phyloP scores from a whole-genome alignment of 1,140 invertebrate genomes.

The Drosophila lini region DNA sequence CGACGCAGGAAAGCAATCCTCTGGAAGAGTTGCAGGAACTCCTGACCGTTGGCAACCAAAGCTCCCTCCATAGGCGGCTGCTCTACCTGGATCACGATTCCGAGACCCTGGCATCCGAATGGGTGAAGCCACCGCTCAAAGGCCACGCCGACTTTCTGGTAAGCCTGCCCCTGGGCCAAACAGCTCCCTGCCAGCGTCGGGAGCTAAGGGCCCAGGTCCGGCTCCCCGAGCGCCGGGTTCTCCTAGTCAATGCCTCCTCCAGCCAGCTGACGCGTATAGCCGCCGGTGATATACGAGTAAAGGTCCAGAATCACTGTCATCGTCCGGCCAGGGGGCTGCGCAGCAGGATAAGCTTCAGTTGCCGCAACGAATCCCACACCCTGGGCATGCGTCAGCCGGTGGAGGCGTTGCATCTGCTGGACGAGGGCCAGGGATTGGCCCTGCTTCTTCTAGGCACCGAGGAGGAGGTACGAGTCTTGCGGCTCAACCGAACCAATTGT shows the following conservation, averaged over 20 bases:
- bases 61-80: slow-evolving; percentile 21
- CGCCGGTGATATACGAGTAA: slow-evolving; percentile 15
- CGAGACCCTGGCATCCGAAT: slow-evolving; percentile 6
- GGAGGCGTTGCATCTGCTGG: slow-evolving; percentile 27
- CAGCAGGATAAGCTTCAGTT: slow-evolving; percentile 60
- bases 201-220: slow-evolving; percentile 36
- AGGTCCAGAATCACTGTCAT: slow-evolving; percentile 63
- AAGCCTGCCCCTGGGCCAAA: not conserved
- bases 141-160: slow-evolving; percentile 9
- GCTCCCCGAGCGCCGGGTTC: slow-evolving; percentile 18
- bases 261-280: slow-evolving; percentile 6
- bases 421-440: not conserved
- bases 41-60: not conserved
- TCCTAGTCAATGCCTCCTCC: slow-evolving; percentile 31
- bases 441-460: slow-evolving; percentile 52
- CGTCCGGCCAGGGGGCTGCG: slow-evolving; percentile 31
- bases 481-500: slow-evolving; percentile 36
- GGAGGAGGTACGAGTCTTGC: slow-evolving; percentile 71
- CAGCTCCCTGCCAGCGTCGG: slow-evolving; percentile 34
- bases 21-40: slow-evolving; percentile 11
- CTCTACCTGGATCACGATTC: slow-evolving; percentile 66
- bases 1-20: not conserved
- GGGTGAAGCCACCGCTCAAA: slow-evolving; percentile 13
- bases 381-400: slow-evolving; percentile 65
- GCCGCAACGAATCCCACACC: slow-evolving; percentile 34